These are phyloP conservation scores for Aphis gossypii DNA, from an alignment of 1,140 invertebrate species.

Conservation along the genomic window DNA sequence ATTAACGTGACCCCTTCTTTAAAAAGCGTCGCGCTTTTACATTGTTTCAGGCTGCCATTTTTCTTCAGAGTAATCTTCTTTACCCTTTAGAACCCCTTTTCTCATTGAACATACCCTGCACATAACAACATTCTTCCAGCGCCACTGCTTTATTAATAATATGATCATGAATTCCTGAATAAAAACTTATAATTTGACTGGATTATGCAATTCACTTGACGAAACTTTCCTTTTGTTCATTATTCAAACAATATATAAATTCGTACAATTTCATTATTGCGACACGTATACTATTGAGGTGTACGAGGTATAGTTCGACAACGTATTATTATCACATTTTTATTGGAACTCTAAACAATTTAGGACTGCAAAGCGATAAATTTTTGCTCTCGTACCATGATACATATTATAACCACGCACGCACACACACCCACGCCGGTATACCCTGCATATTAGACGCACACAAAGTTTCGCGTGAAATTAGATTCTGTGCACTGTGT, in stretches of 20 bases:
- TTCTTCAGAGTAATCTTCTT: background rate
- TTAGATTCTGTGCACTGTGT: background rate
- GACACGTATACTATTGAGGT: background rate
- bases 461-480: background rate
- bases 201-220: background rate
- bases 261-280: background rate
- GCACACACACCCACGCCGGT: background rate
- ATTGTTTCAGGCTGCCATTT: background rate
- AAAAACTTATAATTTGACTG: constrained; percentile 13
- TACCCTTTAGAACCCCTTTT: background rate
- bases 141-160: constrained; percentile 2
- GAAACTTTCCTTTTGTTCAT: constrained; percentile 15
- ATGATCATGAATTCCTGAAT: background rate
- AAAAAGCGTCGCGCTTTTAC: background rate
- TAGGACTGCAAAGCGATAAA: background rate
- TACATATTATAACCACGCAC: background rate
- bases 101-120: background rate
- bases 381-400: background rate
- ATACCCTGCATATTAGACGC: background rate
- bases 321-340: background rate
- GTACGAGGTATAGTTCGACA: background rate
- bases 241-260: background rate
- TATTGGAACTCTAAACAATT: background rate
- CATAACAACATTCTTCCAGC: background rate
- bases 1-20: background rate